A percentile compares a stretch with the other conserved stretches of the same genome.
Evolutionary conservation across 2,797 vertebrate genomes (phyloP).

Genomic region (Acipenser oxyrinchus): DNA sequence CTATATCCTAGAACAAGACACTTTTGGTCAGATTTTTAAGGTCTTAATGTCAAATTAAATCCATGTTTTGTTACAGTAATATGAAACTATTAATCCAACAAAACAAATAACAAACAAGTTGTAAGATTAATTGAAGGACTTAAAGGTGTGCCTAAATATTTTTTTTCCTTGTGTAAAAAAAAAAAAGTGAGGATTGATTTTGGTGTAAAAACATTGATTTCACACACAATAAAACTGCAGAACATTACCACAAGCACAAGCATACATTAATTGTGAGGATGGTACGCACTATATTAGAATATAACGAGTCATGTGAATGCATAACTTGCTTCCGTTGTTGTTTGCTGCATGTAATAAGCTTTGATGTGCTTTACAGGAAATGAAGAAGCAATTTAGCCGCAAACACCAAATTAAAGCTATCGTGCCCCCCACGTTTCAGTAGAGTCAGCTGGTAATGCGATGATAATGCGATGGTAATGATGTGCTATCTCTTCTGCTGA

Average conservation of each 20-base stretch:
- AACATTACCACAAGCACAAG: not conserved
- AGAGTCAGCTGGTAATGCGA: constrained; percentile 64
- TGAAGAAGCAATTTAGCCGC: not conserved
- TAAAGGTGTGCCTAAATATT: no score
- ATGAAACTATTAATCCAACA: no score
- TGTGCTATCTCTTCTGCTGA: constrained; percentile 52
- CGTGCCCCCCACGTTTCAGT: constrained; percentile 56
- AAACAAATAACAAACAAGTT: no score
- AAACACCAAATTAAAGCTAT: constrained; percentile 56
- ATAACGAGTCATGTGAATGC: not conserved
- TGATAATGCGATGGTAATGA: constrained; percentile 71
- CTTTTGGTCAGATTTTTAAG: no score
- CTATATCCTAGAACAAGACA: no score
- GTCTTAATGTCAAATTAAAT: no score
- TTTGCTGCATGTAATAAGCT: not conserved
- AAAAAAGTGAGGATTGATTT: not conserved
- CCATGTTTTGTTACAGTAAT: no score
- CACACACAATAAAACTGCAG: not conserved
- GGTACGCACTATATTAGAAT: not conserved
- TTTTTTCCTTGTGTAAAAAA: no score
- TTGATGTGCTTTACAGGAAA: not conserved
- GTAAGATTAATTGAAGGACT: no score
- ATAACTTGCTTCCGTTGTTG: not conserved
- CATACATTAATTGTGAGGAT: not conserved
- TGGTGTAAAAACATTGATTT: not conserved